Conservation (phyloP, 2,113 vertebrate species). For the Ellobius talpinus region DNA sequence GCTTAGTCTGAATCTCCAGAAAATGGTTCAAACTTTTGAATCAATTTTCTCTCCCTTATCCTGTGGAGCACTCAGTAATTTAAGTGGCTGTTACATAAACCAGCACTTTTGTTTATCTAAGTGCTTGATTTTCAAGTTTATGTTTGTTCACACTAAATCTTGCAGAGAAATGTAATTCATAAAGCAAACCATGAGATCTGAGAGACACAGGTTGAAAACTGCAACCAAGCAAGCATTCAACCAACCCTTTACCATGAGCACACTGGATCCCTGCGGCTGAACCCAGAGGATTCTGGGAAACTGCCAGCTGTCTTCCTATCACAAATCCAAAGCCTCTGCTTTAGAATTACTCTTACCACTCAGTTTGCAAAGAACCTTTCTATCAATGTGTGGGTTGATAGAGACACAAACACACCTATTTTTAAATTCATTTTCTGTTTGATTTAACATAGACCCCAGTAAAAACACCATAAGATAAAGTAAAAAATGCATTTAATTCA, state of each 20-base stretch:
- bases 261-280: background rate
- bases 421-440: background rate
- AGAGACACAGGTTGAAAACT: background rate
- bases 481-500: background rate
- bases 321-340: background rate
- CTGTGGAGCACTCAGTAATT: background rate
- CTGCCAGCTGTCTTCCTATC: background rate
- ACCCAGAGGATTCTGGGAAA: background rate
- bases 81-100: background rate
- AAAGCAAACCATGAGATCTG: background rate
- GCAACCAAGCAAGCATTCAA: background rate
- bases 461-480: background rate
- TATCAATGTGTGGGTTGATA: background rate
- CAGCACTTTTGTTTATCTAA: background rate
- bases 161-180: background rate
- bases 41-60: background rate
- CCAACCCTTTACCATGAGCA: no score
- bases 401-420: background rate
- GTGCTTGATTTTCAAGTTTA: background rate
- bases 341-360: background rate
- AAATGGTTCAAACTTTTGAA: background rate
- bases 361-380: slow-evolving; percentile 16
- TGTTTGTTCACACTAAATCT: background rate
- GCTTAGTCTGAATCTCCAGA: background rate
- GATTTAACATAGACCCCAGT: background rate